phyloP scores from a whole-genome alignment of 2,797 vertebrate species.

The Sylvilagus floridanus region DNA sequence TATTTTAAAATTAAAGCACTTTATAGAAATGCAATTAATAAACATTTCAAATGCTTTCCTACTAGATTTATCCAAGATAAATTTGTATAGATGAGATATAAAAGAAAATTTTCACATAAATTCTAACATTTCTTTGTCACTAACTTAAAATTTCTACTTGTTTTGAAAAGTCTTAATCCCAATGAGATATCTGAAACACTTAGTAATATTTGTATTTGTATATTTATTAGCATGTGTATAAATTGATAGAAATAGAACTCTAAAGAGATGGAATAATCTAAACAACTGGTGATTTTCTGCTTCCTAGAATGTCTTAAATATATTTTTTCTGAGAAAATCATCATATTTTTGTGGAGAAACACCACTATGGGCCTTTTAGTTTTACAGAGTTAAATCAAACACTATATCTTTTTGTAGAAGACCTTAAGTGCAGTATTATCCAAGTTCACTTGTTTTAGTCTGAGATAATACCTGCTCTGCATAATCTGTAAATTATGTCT shows the following conservation, averaged over 20 bases:
- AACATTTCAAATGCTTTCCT: background rate
- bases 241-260: background rate
- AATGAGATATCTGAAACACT: background rate
- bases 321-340: background rate
- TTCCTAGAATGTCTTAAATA: slow-evolving; percentile 8
- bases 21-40: background rate
- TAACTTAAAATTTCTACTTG: background rate
- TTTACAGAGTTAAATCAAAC: slow-evolving; percentile 20
- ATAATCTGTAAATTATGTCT: background rate
- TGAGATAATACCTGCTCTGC: background rate
- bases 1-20: slow-evolving; percentile 51
- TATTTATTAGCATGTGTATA: background rate
- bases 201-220: background rate
- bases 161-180: background rate
- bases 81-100: background rate
- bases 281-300: background rate
- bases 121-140: background rate
- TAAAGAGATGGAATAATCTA: background rate
- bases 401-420: background rate
- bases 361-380: background rate
- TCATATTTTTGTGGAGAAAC: slow-evolving; percentile 45
- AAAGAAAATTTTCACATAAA: background rate
- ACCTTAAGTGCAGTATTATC: background rate
- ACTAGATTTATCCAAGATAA: slow-evolving; percentile 4
- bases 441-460: background rate